A percentile compares a stretch with the other conserved stretches of the same genome.
These are phyloP conservation scores for Vanacampus margaritifer DNA, from an alignment of 2,113 vertebrate genomes.

Conservation along the genomic window DNA sequence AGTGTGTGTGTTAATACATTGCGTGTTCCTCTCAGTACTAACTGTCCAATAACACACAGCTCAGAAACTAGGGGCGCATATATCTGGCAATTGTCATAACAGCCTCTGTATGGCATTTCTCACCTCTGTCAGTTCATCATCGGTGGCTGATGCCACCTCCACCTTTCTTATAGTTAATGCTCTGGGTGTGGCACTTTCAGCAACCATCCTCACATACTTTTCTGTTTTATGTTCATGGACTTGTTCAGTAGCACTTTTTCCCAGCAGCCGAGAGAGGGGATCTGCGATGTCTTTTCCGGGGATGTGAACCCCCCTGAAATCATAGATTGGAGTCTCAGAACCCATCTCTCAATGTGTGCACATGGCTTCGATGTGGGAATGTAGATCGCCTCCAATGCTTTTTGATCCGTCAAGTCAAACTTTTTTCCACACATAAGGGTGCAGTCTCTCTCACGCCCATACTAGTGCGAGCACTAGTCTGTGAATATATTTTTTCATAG, in stretches of 20 bases:
- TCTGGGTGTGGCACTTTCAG: background rate
- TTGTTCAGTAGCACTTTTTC: background rate
- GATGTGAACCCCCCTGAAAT: background rate
- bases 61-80: background rate
- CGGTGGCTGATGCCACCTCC: background rate
- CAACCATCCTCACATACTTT: background rate
- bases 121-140: background rate
- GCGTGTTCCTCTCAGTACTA: background rate
- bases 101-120: background rate
- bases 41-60: background rate
- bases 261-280: background rate
- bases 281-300: background rate
- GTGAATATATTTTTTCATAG: too few relatives aligned
- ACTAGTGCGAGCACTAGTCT: background rate
- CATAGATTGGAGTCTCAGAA: conserved; percentile 1
- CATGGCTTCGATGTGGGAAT: background rate
- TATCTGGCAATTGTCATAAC: background rate
- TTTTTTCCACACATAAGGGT: conserved; percentile 28
- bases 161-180: background rate
- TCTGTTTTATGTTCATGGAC: background rate
- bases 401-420: conserved; percentile 37
- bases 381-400: conserved; percentile 15
- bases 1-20: conserved; percentile 18
- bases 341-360: background rate
- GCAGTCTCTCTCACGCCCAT: conserved; percentile 26